Evolutionary conservation across 92 coral and sea anemone genomes (phyloP), one percentile per base, ranked within the genome.

Genomic region (Siderastrea siderea): DNA sequence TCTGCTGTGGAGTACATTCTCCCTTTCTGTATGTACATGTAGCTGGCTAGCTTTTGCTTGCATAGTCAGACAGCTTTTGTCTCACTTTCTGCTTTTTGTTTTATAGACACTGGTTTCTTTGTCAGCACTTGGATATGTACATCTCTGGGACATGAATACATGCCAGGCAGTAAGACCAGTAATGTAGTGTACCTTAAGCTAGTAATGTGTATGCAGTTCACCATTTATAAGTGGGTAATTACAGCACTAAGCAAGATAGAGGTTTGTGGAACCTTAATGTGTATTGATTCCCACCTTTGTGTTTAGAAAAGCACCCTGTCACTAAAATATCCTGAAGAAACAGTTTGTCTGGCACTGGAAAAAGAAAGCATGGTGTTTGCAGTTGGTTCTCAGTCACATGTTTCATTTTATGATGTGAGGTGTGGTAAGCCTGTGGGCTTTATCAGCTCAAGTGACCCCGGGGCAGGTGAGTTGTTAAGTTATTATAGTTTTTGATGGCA

Each of bases 381-480:
- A 6, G 96, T 96, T 73, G 99, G 99, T 47, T 96, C 99, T 4
- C 99, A 93, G 79, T 96, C 99, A 11, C 98, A 95, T 64, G 94
- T 96, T 44, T 90, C 96, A 54, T 87, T 95, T 78, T 88, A 93
- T 45, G 99, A 96, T 73, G 82, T 89, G 45, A 87, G 97, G 48
- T 83, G 93, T 59, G 71, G 84, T 26, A 90, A 88, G 48, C 69
- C 77, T 49, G 93, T 96, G 2, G 80, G 86, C 47, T 84, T 80
- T 48, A 89, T 95, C n/a, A 77, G 87, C n/a, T 95, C 99, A 11
- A 74, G 84, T 68, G 99, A 96, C 58, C 90, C 89, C 45, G 98
- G 96, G 43, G 99, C 98, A 82, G 99, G 99, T 96, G 47, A 43
- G 90, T 14, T 45, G 59, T 2, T 45, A 7, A 1, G 2, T 47